phyloP scores from a whole-genome alignment of 23 tunicate species.

The Ciona savignyi region DNA sequence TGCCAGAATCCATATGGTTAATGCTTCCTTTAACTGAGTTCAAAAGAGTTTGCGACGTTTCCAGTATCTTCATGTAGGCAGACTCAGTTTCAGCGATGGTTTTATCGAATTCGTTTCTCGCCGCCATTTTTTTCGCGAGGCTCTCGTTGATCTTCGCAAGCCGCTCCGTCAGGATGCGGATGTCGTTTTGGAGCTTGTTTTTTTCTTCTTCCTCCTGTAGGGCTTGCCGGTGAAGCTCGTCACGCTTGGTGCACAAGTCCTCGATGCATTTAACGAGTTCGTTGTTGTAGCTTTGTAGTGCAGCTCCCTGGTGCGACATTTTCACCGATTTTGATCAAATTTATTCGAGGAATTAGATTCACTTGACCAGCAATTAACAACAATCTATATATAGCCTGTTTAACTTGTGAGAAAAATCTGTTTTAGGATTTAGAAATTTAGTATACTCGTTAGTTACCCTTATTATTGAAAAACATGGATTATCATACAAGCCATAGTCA shows the following conservation, averaged over 20 bases:
- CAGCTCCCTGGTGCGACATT: conserved; percentile 99
- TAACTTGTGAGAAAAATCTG: too few relatives aligned
- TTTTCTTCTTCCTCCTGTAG: conserved; percentile 85
- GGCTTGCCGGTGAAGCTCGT: conserved; percentile 81
- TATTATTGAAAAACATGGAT: too few relatives aligned
- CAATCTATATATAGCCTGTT: too few relatives aligned
- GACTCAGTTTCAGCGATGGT: conserved; percentile 96
- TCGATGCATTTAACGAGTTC: conserved; percentile 98
- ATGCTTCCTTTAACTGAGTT: conserved; percentile 91
- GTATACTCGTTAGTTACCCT: too few relatives aligned
- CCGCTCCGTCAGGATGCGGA: conserved; percentile 72
- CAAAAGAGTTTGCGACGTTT: conserved; percentile 93
- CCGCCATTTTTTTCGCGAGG: conserved; percentile 85
- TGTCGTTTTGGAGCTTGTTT: conserved; percentile 73
- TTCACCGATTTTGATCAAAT: neutral
- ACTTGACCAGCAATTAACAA: neutral
- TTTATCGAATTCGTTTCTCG: conserved; percentile 85
- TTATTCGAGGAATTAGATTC: neutral
- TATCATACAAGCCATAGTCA: too few relatives aligned
- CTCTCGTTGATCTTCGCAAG: conserved; percentile 83
- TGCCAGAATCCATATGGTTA: conserved; percentile 52
- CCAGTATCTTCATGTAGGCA: conserved; percentile 96
- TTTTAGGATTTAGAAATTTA: too few relatives aligned
- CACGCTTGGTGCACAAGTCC: conserved; percentile 86
- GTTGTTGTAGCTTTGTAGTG: conserved; percentile 93